Conservation (phyloP, 2,113 vertebrate species). For the Paraplagusia blochii region DNA sequence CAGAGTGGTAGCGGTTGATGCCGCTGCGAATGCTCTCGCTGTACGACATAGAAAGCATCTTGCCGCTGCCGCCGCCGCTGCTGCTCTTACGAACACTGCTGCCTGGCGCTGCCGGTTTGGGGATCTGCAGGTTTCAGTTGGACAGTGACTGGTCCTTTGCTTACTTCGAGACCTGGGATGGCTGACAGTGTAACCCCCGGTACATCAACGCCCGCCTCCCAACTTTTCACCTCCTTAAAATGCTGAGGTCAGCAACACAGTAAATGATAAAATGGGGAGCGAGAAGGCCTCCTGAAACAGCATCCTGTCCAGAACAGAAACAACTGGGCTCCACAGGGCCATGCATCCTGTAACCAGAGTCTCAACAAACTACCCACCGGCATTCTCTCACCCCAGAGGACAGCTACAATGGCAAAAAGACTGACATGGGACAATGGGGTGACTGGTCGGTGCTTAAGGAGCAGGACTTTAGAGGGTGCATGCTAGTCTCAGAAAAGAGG, state of each 20-base stretch:
- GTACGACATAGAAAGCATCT: constrained; percentile 97
- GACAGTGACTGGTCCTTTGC: constrained; percentile 68
- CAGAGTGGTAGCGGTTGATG: constrained; percentile 88
- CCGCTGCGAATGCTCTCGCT: constrained; percentile 94
- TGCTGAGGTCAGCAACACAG: constrained; percentile 48
- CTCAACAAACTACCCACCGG: constrained; percentile 43
- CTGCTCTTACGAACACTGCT: constrained; percentile 76
- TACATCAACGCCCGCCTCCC: constrained; percentile 69
- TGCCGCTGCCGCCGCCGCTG: constrained; percentile 74
- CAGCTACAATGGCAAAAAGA: constrained; percentile 67
- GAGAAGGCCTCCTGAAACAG: constrained; percentile 76
- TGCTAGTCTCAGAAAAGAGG: constrained; percentile 26
- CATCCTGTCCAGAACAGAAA: constrained; percentile 60
- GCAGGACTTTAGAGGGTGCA: constrained; percentile 52
- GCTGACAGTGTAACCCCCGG: constrained; percentile 68
- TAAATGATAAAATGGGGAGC: constrained; percentile 55
- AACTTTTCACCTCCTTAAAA: constrained; percentile 6
- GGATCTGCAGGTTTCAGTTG: constrained; percentile 76
- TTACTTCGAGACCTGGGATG: constrained; percentile 39
- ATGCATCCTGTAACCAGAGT: constrained; percentile 76
- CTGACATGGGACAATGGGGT: constrained; percentile 70
- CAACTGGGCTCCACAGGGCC: constrained; percentile 62
- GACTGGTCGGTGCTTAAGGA: constrained; percentile 66
- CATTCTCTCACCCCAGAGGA: constrained; percentile 61
- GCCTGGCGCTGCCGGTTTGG: constrained; percentile 61